Conservation (phyloP, 2,888 invertebrate species). For the Diploptera punctata region DNA sequence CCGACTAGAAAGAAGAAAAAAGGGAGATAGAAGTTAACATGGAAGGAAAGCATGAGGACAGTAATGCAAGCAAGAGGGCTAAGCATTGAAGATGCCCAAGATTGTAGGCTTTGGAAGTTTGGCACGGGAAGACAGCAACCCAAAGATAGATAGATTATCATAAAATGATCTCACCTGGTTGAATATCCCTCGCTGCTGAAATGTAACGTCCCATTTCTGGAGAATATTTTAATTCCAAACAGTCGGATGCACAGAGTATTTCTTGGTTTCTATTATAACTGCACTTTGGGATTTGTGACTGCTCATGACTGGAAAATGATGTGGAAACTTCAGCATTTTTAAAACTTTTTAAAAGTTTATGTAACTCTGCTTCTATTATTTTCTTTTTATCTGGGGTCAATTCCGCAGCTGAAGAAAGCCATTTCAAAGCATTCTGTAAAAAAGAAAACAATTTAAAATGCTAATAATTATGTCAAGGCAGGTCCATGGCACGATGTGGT, state of each 20-base stretch:
- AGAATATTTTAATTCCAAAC: constrained; percentile 16
- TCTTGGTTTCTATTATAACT: neutral
- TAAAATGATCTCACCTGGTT: constrained; percentile 73
- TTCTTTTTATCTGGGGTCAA: neutral
- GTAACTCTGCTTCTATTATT: neutral
- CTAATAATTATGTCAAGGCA: no score
- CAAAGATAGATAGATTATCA: no score
- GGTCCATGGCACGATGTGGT: no score
- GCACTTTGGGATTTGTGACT: neutral
- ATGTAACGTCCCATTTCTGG: constrained; percentile 73
- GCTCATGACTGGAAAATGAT: neutral
- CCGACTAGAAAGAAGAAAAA: no score
- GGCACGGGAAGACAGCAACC: no score
- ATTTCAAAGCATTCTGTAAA: neutral
- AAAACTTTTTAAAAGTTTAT: neutral
- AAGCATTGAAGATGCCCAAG: no score
- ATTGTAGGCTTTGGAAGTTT: no score
- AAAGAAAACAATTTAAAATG: neutral
- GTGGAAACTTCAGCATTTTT: neutral
- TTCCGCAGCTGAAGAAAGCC: constrained; percentile 1
- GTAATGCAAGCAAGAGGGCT: no score
- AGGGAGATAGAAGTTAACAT: no score
- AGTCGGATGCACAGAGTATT: constrained; percentile 26
- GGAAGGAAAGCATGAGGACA: no score
- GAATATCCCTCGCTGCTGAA: constrained; percentile 70